These are phyloP conservation scores for Busseola fusca DNA, from an alignment of 2,888 invertebrate species.

Conservation along the genomic window DNA sequence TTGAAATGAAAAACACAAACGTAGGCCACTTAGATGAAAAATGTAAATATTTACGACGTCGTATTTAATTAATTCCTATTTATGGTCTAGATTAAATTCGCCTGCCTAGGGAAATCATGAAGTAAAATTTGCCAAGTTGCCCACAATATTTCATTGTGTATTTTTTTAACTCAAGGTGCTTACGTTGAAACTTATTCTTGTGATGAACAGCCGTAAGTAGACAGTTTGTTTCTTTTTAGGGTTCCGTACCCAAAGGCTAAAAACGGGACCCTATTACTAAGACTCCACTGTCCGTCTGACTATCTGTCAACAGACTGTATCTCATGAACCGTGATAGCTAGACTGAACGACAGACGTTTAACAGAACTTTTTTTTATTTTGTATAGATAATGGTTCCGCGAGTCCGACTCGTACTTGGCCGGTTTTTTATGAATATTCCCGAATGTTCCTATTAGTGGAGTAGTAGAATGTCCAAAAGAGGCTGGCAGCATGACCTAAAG, in stretches of 20 bases:
- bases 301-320: too few relatives aligned
- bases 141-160: constrained; percentile 44
- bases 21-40: constrained; percentile 20
- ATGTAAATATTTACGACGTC: constrained; percentile 38
- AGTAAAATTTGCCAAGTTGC: constrained; percentile 39
- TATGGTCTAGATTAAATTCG: constrained; percentile 45
- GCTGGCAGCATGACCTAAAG: not conserved
- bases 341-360: too few relatives aligned
- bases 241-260: too few relatives aligned
- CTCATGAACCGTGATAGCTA: too few relatives aligned
- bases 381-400: too few relatives aligned
- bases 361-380: too few relatives aligned
- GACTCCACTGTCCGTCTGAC: too few relatives aligned
- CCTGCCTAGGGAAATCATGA: constrained; percentile 48
- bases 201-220: constrained; percentile 12
- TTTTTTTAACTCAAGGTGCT: constrained; percentile 33
- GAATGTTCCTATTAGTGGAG: not conserved
- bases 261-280: too few relatives aligned
- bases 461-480: not conserved
- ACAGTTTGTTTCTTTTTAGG: not conserved
- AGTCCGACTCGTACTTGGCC: too few relatives aligned
- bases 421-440: not conserved
- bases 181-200: constrained; percentile 24
- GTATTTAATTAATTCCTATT: constrained; percentile 40
- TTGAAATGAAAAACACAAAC: constrained; percentile 24